Evolutionary conservation across 2,113 vertebrate genomes (phyloP).

Genomic region (Sprattus sprattus): DNA sequence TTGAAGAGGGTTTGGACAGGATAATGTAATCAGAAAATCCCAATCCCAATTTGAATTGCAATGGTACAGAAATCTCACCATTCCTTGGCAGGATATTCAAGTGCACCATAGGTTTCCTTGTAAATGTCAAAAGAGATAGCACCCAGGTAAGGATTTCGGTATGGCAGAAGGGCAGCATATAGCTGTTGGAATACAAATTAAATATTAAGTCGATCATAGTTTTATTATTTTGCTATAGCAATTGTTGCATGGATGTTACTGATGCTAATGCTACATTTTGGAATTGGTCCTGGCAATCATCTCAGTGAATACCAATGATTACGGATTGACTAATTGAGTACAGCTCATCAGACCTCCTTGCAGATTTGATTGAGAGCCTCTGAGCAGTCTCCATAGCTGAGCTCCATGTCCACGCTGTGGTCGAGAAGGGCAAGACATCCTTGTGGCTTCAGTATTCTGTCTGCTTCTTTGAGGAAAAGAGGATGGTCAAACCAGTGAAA

Average conservation of each 20-base stretch:
- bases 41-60: neutral
- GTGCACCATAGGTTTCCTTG: conserved; percentile 64
- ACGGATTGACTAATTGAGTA: neutral
- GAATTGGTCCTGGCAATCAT: neutral
- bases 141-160: conserved; percentile 55
- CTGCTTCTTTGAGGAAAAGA: conserved; percentile 70
- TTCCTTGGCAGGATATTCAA: conserved; percentile 75
- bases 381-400: conserved; percentile 60
- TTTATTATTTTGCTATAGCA: too few species aligned
- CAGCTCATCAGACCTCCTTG: conserved; percentile 66
- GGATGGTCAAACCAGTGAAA: conserved; percentile 79
- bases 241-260: neutral
- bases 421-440: conserved; percentile 76
- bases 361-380: conserved; percentile 66
- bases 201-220: too few species aligned
- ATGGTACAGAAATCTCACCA: conserved; percentile 67
- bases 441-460: conserved; percentile 68
- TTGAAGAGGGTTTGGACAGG: too few species aligned
- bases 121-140: conserved; percentile 52
- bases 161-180: conserved; percentile 54
- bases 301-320: too few species aligned
- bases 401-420: conserved; percentile 71
- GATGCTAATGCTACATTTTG: neutral
- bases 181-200: conserved; percentile 54
- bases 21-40: too few species aligned